A percentile compares a stretch with the other conserved stretches of the same genome.
Evolutionary conservation across 2,113 vertebrate species (phyloP).

Genomic region (Oreochromis tanganicae): DNA sequence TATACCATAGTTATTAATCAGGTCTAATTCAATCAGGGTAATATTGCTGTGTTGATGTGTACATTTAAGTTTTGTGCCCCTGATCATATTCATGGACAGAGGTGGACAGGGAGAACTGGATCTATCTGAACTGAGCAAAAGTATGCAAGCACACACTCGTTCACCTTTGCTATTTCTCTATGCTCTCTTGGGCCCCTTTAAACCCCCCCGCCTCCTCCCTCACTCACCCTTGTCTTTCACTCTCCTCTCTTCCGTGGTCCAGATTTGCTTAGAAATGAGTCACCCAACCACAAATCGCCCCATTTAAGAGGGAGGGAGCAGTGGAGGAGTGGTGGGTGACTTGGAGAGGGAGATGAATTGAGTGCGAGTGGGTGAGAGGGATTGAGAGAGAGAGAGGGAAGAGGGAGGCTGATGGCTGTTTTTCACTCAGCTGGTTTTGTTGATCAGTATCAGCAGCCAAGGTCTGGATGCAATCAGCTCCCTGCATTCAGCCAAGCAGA

Average conservation of each 20-base stretch:
- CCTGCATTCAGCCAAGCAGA: slow-evolving; percentile 43
- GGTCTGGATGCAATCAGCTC: slow-evolving; percentile 63
- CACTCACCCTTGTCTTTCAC: not conserved
- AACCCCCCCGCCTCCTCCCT: not conserved
- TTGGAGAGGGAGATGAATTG: slow-evolving; percentile 29
- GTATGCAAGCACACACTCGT: not conserved
- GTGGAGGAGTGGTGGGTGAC: not conserved
- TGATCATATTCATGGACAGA: not conserved
- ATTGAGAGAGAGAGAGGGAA: not conserved
- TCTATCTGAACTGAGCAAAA: slow-evolving; percentile 23
- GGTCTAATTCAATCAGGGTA: not conserved
- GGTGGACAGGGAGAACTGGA: not conserved
- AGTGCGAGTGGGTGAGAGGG: slow-evolving; percentile 20
- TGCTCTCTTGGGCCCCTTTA: slow-evolving; percentile 12
- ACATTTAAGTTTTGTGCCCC: not conserved
- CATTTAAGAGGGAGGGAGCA: slow-evolving; percentile 7
- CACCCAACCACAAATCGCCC: slow-evolving; percentile 48
- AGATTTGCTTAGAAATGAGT: slow-evolving; percentile 56
- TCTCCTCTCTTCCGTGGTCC: not conserved
- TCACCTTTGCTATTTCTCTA: not conserved
- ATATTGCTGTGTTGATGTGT: not conserved
- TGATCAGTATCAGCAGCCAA: slow-evolving; percentile 54
- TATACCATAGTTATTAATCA: not conserved
- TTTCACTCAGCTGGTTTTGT: slow-evolving; percentile 53
- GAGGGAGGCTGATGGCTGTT: slow-evolving; percentile 22